phyloP scores from a whole-genome alignment of 2,113 vertebrate genomes.

The Gymnarchus niloticus region DNA sequence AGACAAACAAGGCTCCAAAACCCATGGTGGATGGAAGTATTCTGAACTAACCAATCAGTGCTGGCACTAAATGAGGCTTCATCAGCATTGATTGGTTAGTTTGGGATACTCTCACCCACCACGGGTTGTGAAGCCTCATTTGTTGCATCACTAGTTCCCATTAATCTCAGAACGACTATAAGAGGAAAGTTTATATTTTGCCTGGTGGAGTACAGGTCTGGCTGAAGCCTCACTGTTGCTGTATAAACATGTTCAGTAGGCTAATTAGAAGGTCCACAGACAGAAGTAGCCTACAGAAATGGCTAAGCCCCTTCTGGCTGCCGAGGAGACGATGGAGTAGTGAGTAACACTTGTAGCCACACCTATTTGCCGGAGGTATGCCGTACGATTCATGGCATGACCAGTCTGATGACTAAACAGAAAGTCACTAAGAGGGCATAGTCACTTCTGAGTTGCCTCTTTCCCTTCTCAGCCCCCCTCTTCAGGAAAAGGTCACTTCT shows the following conservation, averaged over 20 bases:
- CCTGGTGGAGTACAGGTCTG: not conserved
- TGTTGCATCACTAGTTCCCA: too few species aligned
- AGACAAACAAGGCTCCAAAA: too few species aligned
- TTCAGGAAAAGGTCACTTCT: not conserved
- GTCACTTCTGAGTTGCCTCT: not conserved
- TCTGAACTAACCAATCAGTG: too few species aligned
- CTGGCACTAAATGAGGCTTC: too few species aligned
- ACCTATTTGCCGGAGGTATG: not conserved
- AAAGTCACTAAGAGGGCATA: not conserved
- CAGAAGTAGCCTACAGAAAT: not conserved
- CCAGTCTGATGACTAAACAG: constrained; percentile 2
- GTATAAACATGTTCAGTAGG: not conserved
- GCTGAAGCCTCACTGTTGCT: not conserved
- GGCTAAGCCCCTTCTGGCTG: not conserved
- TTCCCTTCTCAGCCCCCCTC: too few species aligned
- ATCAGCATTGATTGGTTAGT: too few species aligned
- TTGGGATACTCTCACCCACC: too few species aligned
- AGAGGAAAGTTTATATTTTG: not conserved
- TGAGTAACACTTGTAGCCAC: not conserved
- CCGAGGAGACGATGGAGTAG: not conserved
- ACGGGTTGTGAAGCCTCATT: too few species aligned
- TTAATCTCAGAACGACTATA: not conserved
- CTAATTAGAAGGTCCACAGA: not conserved
- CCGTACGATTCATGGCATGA: not conserved
- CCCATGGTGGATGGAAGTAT: too few species aligned